phyloP scores from a whole-genome alignment of 1,140 invertebrate genomes.

The Trissolcus basalis region DNA sequence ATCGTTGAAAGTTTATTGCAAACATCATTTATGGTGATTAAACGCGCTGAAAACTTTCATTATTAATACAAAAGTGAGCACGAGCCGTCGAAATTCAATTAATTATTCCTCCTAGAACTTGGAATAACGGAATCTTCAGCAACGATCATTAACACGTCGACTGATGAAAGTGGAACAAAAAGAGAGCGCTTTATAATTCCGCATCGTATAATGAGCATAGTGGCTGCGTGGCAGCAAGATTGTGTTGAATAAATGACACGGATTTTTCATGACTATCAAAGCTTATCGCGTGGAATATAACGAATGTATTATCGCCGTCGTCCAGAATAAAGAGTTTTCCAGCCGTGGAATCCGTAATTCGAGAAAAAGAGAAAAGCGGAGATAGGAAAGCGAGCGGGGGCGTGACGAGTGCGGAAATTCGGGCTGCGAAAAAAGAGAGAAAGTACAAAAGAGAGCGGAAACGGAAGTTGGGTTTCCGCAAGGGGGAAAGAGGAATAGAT shows the following conservation, averaged over 20 bases:
- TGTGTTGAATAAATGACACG: conserved; percentile 46
- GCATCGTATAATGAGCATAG: conserved; percentile 32
- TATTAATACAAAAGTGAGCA: not conserved
- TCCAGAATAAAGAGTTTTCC: conserved; percentile 30
- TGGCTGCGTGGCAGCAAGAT: conserved; percentile 16
- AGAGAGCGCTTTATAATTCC: conserved; percentile 21
- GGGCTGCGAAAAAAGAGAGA: conserved; percentile 6
- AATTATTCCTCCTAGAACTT: conserved; percentile 21
- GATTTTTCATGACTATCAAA: conserved; percentile 44
- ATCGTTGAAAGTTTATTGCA: too few relatives aligned
- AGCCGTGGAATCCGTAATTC: conserved; percentile 39
- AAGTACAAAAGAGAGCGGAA: conserved; percentile 27
- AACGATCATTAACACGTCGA: conserved; percentile 43
- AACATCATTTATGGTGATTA: conserved; percentile 3
- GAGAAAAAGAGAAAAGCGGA: conserved; percentile 1
- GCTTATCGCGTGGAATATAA: conserved; percentile 42
- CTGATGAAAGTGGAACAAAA: conserved; percentile 16
- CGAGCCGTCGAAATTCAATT: conserved; percentile 14
- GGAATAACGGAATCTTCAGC: conserved; percentile 19
- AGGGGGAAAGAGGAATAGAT: conserved; percentile 28
- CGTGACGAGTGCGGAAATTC: conserved; percentile 9
- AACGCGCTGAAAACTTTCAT: conserved; percentile 6
- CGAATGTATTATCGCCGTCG: conserved; percentile 38
- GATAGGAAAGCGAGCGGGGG: not conserved
- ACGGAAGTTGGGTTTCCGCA: conserved; percentile 36